Base-by-base conservation (phyloP, 2,797 vertebrate species). In the Sardinella longiceps region DNA sequence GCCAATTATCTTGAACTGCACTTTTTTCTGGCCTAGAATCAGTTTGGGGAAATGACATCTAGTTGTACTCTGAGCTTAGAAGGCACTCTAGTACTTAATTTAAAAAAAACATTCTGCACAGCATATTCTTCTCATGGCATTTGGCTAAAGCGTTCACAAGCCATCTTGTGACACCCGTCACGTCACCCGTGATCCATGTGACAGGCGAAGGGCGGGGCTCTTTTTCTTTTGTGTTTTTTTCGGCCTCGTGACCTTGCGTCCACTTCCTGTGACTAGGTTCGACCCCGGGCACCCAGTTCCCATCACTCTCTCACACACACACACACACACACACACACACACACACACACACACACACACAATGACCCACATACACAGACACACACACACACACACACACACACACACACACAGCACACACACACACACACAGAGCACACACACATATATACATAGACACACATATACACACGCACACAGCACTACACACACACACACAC, bases 131-230 rank as follows among this genome's bases (percentile, higher is more conserved):
- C 37, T 77, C n/a, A n/a, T n/a, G 70, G n/a, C 70, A 23, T 77
- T 70, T 77, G 70, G 70, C 20, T 18, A 39, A 77, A 77, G 70
- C 37, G 18, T 43, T 77, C 33, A 43, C 20, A 20, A 20, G 9
- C 70, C 15, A 28, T 77, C 70, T 77, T 77, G 70, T 77, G 70
- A 77, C 70, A 20, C 37, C 2, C 10, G 5, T 43, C 4, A 43
- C n/a, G 63, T 30, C 25, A 70, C 63, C 66, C 66, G 66, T 37
- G 66, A 74, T 33, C 1, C 82, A 74, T 48, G 63, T 74, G 60
- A 83, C 37, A 30, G 30, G 33, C 15, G 30, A 28, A 70, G 63
- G 25, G 12, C 37, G 15, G 30, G 28, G 66, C 12, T 12, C 9
- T 60, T 9, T 25, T 14, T 2, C 7, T 45, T 48, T 48, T 48